These are phyloP conservation scores for Alectoris magna DNA, from an alignment of 2,797 vertebrate genomes.

Conservation along the genomic window DNA sequence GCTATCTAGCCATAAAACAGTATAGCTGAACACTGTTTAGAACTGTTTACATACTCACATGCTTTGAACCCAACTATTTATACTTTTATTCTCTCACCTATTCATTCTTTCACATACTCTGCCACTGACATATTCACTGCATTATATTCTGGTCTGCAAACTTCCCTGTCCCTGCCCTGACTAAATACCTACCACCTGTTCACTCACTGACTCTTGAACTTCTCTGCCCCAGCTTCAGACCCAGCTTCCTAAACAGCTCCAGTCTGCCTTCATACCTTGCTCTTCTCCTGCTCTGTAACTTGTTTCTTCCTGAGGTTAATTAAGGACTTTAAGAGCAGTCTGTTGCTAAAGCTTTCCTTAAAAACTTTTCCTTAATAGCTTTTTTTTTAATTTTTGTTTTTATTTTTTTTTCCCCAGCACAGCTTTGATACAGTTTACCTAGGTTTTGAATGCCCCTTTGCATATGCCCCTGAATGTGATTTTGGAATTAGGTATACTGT, in stretches of 20 bases:
- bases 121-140: neutral
- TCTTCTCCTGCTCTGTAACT: neutral
- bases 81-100: neutral
- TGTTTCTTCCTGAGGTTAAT: neutral
- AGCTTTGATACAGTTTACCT: neutral
- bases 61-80: neutral
- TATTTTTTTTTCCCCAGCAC: neutral
- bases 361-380: neutral
- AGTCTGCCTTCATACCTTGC: neutral
- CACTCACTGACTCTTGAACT: conserved; percentile 37
- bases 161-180: neutral
- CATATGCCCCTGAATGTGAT: neutral
- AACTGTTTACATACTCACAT: neutral
- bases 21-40: neutral
- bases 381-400: neutral
- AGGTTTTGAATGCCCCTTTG: neutral
- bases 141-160: neutral
- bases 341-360: neutral
- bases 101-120: neutral
- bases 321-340: neutral
- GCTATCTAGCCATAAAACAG: neutral
- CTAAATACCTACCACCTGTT: conserved; percentile 48
- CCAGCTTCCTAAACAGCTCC: neutral
- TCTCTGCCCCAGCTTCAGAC: neutral
- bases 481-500: conserved; percentile 9